A percentile compares a stretch with the other conserved stretches of the same genome.
Evolutionary conservation across 2,797 vertebrate genomes (phyloP).

Genomic region (Chiloscyllium punctatum): DNA sequence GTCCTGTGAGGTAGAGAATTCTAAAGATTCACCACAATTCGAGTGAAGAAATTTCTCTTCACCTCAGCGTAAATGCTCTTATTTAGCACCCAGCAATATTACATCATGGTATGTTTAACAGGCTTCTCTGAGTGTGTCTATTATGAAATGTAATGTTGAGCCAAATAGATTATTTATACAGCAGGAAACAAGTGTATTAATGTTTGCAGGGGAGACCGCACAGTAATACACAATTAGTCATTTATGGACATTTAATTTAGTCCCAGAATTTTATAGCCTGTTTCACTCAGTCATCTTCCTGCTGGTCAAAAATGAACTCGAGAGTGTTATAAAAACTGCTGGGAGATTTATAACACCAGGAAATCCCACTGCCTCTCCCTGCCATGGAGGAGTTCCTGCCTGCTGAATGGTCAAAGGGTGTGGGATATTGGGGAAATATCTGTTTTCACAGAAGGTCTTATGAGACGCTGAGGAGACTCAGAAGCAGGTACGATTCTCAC

Average conservation of each 20-base stretch:
- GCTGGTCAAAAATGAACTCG: not conserved
- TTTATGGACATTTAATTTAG: not conserved
- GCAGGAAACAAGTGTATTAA: not conserved
- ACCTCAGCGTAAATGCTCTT: too few species aligned
- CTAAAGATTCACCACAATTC: too few species aligned
- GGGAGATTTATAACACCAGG: not conserved
- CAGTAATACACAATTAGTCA: constrained; percentile 8
- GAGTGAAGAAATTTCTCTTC: too few species aligned
- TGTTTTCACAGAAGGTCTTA: not conserved
- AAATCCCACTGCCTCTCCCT: not conserved
- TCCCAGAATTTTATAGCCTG: constrained; percentile 5
- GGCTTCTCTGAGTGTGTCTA: not conserved
- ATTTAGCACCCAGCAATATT: not conserved
- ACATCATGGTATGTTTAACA: not conserved
- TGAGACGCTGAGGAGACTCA: not conserved
- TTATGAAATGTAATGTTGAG: not conserved
- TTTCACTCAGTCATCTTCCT: not conserved
- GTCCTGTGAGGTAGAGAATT: too few species aligned
- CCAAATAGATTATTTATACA: not conserved
- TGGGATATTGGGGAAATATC: not conserved
- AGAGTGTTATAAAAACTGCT: not conserved
- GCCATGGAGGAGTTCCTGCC: not conserved
- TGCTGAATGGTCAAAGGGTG: not conserved
- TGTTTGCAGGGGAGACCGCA: not conserved
- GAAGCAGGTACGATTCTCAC: not conserved